Evolutionary conservation across 2,113 vertebrate species (phyloP).

Genomic region (Mustela lutreola): DNA sequence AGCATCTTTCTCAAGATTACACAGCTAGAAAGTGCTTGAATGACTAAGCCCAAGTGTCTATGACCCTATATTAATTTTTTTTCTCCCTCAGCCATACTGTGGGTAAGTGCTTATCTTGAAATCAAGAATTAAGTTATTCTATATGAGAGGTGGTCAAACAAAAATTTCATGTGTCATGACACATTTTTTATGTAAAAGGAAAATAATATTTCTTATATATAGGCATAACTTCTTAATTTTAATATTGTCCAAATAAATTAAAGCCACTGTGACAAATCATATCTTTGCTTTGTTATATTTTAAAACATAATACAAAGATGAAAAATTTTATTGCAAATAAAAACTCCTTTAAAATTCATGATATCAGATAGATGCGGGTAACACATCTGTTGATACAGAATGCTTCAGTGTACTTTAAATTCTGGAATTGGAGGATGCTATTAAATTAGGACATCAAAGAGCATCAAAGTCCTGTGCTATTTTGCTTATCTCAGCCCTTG

Average conservation of each 20-base stretch:
- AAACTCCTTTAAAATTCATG: conserved; percentile 84
- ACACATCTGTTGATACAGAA: conserved; percentile 84
- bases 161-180: background rate
- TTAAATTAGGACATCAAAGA: conserved; percentile 87
- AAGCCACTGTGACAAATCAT: conserved; percentile 65
- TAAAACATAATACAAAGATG: conserved; percentile 75
- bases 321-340: conserved; percentile 78
- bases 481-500: conserved; percentile 91
- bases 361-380: conserved; percentile 76
- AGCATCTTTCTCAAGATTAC: background rate
- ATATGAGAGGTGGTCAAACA: background rate
- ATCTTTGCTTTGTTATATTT: background rate
- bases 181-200: background rate
- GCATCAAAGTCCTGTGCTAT: conserved; percentile 89
- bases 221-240: conserved; percentile 85
- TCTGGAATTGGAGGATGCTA: conserved; percentile 87
- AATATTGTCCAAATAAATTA: conserved; percentile 85
- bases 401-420: conserved; percentile 89
- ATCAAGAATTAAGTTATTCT: background rate
- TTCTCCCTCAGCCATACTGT: background rate
- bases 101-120: background rate
- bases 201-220: conserved; percentile 82
- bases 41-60: background rate
- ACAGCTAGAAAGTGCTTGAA: background rate
- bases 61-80: background rate